Percentiles rank a stretch among this genome's conserved stretches.
These are phyloP conservation scores for Barbus barbus DNA, from an alignment of 2,113 vertebrate species.

Conservation along the genomic window DNA sequence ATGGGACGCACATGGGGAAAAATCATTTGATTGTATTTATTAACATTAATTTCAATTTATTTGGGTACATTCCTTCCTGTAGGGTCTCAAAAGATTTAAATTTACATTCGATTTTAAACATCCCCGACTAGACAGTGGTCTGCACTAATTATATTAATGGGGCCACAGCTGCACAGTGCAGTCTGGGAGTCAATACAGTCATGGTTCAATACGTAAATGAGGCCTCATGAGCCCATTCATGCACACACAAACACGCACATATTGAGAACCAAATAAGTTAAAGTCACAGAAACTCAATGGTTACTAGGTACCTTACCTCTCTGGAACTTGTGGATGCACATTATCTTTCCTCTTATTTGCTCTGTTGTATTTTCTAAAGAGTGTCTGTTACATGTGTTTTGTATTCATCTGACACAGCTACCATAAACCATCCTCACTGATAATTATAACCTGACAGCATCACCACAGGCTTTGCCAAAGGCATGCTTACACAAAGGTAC, in stretches of 20 bases:
- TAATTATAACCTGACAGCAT: conserved; percentile 48
- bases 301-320: background rate
- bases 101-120: background rate
- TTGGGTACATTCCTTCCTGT: background rate
- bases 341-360: background rate
- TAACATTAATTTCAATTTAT: background rate
- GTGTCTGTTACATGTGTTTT: background rate
- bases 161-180: background rate
- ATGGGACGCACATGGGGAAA: background rate
- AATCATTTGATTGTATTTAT: background rate
- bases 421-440: conserved; percentile 40
- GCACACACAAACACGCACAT: background rate
- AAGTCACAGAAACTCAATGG: background rate
- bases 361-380: background rate
- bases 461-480: conserved; percentile 42
- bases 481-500: conserved; percentile 5
- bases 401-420: conserved; percentile 34
- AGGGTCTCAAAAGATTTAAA: background rate
- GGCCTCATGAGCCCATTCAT: background rate
- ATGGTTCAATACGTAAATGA: conserved; percentile 4
- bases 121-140: conserved; percentile 13
- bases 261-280: background rate
- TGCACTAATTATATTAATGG: conserved; percentile 4
- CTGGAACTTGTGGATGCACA: background rate
- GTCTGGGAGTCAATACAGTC: background rate